A percentile compares a stretch with the other conserved stretches of the same genome.
These are phyloP conservation scores for Philotrypesis tridentata DNA, from an alignment of 1,140 invertebrate species.

Conservation along the genomic window DNA sequence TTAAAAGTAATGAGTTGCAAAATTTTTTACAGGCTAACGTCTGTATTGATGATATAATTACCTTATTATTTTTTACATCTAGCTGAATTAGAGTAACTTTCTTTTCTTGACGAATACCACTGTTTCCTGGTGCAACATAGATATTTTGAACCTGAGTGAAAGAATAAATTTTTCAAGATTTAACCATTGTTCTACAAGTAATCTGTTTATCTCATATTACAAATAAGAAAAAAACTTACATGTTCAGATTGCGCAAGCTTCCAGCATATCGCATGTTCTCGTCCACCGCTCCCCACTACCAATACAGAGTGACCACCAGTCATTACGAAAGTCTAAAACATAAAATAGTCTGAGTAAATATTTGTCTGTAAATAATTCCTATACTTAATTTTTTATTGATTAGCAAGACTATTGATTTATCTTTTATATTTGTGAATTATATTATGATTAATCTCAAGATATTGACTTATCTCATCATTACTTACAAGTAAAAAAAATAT, in stretches of 20 bases:
- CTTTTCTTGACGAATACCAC: slow-evolving; percentile 81
- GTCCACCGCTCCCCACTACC: slow-evolving; percentile 93
- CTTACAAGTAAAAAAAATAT: too few species aligned
- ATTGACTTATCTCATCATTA: too few species aligned
- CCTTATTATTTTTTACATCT: slow-evolving; percentile 81
- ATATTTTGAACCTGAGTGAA: slow-evolving; percentile 78
- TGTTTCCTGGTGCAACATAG: slow-evolving; percentile 92
- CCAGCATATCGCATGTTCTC: slow-evolving; percentile 96
- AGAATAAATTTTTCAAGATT: slow-evolving; percentile 25
- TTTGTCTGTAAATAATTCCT: background rate
- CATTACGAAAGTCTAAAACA: slow-evolving; percentile 51
- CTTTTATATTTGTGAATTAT: too few species aligned
- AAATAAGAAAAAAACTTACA: slow-evolving; percentile 61
- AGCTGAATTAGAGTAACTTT: slow-evolving; percentile 80
- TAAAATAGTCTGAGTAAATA: background rate
- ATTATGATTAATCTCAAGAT: too few species aligned
- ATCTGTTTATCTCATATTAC: background rate
- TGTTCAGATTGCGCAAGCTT: slow-evolving; percentile 87
- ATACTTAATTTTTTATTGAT: too few species aligned
- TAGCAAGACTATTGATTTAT: too few species aligned
- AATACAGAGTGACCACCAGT: slow-evolving; percentile 74
- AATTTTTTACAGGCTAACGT: background rate
- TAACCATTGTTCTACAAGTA: background rate
- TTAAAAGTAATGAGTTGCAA: background rate
- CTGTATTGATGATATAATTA: slow-evolving; percentile 64